These are phyloP conservation scores for Chorisops tibialis DNA, from an alignment of 2,888 invertebrate species.

Conservation along the genomic window DNA sequence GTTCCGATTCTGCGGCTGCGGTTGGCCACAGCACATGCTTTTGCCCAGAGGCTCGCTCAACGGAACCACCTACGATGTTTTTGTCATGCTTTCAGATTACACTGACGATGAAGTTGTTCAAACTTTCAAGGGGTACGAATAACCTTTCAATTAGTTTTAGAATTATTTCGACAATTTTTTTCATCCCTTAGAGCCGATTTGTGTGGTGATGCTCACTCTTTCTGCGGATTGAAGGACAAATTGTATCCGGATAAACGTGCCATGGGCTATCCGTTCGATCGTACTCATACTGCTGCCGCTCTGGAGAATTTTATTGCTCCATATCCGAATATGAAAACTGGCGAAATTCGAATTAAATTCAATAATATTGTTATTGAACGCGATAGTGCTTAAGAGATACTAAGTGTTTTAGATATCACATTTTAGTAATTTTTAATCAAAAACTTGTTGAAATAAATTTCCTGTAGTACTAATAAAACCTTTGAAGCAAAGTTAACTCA, in stretches of 20 bases:
- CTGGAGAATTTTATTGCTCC: constrained; percentile 65
- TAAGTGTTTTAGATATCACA: too few species aligned
- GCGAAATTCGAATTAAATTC: constrained; percentile 62
- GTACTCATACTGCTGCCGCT: constrained; percentile 46
- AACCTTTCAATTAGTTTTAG: too few species aligned
- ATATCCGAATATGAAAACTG: constrained; percentile 64
- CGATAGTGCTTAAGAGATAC: neutral
- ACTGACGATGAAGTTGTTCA: constrained; percentile 56
- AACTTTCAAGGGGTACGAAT: constrained; percentile 34
- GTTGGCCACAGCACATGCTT: constrained; percentile 82
- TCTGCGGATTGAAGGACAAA: constrained; percentile 67
- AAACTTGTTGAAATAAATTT: too few species aligned
- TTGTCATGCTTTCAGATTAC: constrained; percentile 76
- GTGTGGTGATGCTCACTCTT: constrained; percentile 65
- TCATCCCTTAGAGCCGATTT: constrained; percentile 22
- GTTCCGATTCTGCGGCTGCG: constrained; percentile 84
- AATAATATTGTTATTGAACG: constrained; percentile 46
- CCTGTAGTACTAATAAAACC: too few species aligned
- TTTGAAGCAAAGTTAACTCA: too few species aligned
- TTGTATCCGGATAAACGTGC: constrained; percentile 64
- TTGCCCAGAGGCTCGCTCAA: constrained; percentile 66
- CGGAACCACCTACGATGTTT: constrained; percentile 67
- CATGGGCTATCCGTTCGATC: constrained; percentile 64
- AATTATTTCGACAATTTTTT: neutral
- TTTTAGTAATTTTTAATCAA: too few species aligned